Percentiles rank a stretch among this genome's conserved stretches.
Conservation (phyloP, 2,113 vertebrate species). For the Channa argus region DNA sequence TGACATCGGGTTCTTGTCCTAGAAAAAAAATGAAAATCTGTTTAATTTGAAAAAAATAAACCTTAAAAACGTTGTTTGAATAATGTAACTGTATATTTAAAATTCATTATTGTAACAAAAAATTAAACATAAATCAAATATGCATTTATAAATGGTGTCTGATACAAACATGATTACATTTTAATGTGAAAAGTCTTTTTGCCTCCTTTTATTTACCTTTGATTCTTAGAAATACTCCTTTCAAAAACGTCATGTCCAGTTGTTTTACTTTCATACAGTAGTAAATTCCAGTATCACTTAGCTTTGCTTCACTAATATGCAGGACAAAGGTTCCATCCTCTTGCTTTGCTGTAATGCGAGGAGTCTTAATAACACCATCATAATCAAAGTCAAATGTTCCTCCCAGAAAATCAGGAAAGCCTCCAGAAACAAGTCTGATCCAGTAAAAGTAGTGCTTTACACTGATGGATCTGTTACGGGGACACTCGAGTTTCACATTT, state of each 20-base stretch:
- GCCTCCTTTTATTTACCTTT: conserved; percentile 25
- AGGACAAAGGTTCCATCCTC: conserved; percentile 35
- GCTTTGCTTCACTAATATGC: conserved; percentile 8
- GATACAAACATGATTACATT: too few species aligned
- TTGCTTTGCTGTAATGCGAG: conserved; percentile 10
- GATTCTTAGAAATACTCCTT: conserved; percentile 10
- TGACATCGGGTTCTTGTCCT: conserved; percentile 5
- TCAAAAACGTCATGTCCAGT: background rate
- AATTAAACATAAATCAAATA: too few species aligned
- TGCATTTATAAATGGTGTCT: too few species aligned
- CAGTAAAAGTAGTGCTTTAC: conserved; percentile 6
- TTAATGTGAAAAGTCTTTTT: too few species aligned
- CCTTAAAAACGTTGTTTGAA: too few species aligned
- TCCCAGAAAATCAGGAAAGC: conserved; percentile 26
- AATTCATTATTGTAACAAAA: too few species aligned
- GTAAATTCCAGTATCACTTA: conserved; percentile 47
- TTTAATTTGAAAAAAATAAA: too few species aligned
- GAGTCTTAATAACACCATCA: rapidly evolving
- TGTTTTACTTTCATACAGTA: conserved; percentile 32
- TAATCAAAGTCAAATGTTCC: background rate
- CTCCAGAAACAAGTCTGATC: conserved; percentile 53
- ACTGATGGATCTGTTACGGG: rapidly evolving
- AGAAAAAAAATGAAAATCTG: background rate
- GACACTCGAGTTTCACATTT: conserved; percentile 5
- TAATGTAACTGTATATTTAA: too few species aligned